Evolutionary conservation across 2,888 invertebrate species (phyloP).

Genomic region (Hololepta plana): DNA sequence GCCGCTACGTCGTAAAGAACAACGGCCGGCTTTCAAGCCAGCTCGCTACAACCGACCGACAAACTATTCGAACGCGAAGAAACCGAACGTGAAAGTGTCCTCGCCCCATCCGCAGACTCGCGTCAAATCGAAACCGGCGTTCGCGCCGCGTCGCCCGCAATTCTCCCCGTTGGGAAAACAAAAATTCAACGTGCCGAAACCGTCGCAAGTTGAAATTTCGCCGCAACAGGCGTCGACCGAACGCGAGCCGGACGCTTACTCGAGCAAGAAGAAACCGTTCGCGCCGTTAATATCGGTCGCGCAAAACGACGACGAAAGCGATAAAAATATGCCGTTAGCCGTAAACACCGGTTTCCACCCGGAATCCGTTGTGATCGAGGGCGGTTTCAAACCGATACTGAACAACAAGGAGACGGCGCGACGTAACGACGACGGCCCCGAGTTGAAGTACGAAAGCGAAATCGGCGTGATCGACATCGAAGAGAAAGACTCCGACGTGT

Average conservation of each 20-base stretch:
- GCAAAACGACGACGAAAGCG: slow-evolving; percentile 1
- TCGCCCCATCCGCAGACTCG: too few species aligned
- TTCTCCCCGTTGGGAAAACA: too few species aligned
- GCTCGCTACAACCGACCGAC: neutral
- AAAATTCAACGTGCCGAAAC: too few species aligned
- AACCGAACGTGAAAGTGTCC: too few species aligned
- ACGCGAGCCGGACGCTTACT: slow-evolving; percentile 16
- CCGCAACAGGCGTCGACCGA: slow-evolving; percentile 22
- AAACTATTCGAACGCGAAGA: slow-evolving; percentile 7
- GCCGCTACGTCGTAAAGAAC: slow-evolving; percentile 7
- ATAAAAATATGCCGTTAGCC: slow-evolving; percentile 38
- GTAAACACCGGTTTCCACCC: slow-evolving; percentile 65
- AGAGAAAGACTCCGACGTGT: slow-evolving; percentile 23
- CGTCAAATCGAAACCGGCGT: too few species aligned
- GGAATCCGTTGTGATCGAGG: slow-evolving; percentile 62
- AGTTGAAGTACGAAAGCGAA: slow-evolving; percentile 30
- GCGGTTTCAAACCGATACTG: slow-evolving; percentile 68
- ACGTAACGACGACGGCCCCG: slow-evolving; percentile 23
- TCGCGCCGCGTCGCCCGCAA: too few species aligned
- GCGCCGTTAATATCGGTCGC: neutral
- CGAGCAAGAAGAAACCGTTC: slow-evolving; percentile 4
- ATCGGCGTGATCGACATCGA: slow-evolving; percentile 29
- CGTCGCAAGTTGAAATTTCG: slow-evolving; percentile 19
- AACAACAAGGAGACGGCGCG: slow-evolving; percentile 20
- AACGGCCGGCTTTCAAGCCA: slow-evolving; percentile 6